Conservation (phyloP, 2,113 vertebrate species). For the Ivindomyrus marchei region DNA sequence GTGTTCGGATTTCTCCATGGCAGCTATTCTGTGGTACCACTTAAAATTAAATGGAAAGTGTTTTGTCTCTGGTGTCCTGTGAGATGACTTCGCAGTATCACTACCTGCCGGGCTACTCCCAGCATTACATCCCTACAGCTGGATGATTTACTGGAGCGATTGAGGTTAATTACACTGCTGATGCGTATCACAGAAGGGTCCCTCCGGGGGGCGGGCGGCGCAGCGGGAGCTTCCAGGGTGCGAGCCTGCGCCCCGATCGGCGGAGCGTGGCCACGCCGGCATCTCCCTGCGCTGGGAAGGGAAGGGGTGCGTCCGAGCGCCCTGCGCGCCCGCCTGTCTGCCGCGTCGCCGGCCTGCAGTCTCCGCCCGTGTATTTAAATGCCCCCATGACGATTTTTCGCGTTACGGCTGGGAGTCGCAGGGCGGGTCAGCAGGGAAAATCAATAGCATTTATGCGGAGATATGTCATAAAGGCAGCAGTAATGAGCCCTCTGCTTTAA, state of each 20-base stretch:
- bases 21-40: background rate
- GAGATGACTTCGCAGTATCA: background rate
- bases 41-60: background rate
- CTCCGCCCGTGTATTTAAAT: conserved; percentile 15
- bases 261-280: background rate
- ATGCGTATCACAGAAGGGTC: background rate
- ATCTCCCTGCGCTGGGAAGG: background rate
- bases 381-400: conserved; percentile 14
- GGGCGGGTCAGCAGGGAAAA: conserved; percentile 46
- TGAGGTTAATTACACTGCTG: background rate
- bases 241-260: background rate
- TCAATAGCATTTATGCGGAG: conserved; percentile 59
- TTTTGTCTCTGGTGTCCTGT: background rate
- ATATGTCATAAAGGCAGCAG: conserved; percentile 56
- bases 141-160: background rate
- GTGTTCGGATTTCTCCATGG: background rate
- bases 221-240: background rate
- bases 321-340: background rate
- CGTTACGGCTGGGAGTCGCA: conserved; percentile 32
- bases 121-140: background rate
- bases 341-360: background rate
- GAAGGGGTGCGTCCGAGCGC: background rate
- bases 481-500: conserved; percentile 60
- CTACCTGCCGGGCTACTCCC: background rate
- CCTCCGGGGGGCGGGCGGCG: background rate